Conservation (phyloP, 92 coral and sea anemone genomes). For the Epizoanthus scotinus region DNA sequence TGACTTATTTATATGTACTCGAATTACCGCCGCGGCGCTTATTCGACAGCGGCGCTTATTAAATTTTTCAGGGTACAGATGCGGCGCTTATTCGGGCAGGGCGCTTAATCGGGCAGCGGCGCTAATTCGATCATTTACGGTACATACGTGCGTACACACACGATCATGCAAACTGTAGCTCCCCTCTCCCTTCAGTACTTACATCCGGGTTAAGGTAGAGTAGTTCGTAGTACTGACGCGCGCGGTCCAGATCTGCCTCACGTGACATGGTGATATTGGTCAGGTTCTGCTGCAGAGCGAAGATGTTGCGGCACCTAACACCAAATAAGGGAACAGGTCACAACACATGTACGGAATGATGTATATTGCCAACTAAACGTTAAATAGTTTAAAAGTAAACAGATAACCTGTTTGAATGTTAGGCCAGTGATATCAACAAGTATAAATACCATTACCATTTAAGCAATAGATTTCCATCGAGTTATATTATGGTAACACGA, state of each 20-base stretch:
- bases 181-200: conserved; percentile 47
- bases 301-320: conserved; percentile 93
- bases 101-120: too few relatives aligned
- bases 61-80: too few relatives aligned
- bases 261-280: conserved; percentile 96
- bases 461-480: too few relatives aligned
- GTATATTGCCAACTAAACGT: not conserved
- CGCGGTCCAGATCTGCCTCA: conserved; percentile 95
- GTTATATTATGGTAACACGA: too few relatives aligned
- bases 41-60: too few relatives aligned
- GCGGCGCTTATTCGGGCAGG: too few relatives aligned
- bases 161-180: not conserved
- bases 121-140: too few relatives aligned
- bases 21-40: too few relatives aligned
- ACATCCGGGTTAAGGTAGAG: conserved; percentile 94
- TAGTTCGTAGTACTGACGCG: conserved; percentile 92
- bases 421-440: too few relatives aligned
- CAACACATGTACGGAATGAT: not conserved
- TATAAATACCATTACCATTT: too few relatives aligned
- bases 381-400: not conserved
- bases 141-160: not conserved
- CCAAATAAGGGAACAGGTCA: not conserved
- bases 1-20: too few relatives aligned
- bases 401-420: not conserved
- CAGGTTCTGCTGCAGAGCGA: conserved; percentile 94